phyloP scores from a whole-genome alignment of 2,113 vertebrate species.

The Triplophysa siluroides region DNA sequence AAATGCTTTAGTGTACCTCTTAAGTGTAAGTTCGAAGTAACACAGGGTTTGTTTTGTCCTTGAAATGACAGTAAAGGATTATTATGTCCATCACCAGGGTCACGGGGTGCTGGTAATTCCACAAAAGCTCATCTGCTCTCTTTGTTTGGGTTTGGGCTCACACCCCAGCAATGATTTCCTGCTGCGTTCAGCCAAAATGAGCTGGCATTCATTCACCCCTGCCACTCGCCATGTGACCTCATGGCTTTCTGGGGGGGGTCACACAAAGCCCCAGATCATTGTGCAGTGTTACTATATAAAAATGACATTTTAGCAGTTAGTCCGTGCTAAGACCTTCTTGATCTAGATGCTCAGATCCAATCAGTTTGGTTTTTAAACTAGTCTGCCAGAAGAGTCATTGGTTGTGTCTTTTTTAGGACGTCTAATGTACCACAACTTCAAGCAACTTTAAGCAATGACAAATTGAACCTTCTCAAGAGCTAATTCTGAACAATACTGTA shows the following conservation, averaged over 20 bases:
- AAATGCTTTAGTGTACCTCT: too few species aligned
- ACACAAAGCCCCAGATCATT: background rate
- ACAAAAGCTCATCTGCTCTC: slow-evolving; percentile 20
- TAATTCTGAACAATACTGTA: background rate
- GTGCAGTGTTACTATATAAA: slow-evolving; percentile 21
- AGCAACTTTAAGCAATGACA: too few species aligned
- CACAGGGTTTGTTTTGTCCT: background rate
- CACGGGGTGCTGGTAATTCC: background rate
- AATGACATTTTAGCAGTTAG: background rate
- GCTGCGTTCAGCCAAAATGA: slow-evolving; percentile 4
- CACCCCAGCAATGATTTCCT: background rate
- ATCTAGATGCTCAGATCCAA: background rate
- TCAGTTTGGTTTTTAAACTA: too few species aligned
- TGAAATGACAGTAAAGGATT: background rate
- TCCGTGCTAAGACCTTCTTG: background rate
- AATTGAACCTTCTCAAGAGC: too few species aligned
- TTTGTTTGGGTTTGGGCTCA: background rate
- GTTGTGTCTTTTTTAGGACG: too few species aligned
- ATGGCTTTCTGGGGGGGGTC: background rate
- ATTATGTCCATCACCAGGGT: background rate
- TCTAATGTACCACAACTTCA: background rate
- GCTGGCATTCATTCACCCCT: background rate
- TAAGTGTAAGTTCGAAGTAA: background rate
- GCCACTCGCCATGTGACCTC: background rate
- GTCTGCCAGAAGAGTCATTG: background rate